These are phyloP conservation scores for Limnothrissa miodon DNA, from an alignment of 2,113 vertebrate species.

Conservation along the genomic window DNA sequence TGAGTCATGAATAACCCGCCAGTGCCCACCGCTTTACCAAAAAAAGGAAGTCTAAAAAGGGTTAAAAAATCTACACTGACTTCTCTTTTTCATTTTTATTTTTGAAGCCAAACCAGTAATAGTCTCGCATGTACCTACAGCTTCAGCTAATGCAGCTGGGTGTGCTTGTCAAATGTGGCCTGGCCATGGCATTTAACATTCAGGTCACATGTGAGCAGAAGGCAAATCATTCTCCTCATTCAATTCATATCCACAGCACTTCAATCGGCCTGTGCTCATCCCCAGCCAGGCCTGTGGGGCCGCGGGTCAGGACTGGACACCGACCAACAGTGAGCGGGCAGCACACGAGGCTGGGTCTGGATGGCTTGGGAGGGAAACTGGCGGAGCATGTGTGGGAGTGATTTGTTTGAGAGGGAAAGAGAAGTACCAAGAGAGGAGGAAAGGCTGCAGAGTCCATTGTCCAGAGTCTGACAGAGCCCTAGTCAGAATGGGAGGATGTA, in stretches of 20 bases:
- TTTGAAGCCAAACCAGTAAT: background rate
- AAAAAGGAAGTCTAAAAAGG: background rate
- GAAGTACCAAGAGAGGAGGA: too few relatives aligned
- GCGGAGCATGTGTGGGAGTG: background rate
- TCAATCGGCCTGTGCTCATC: background rate
- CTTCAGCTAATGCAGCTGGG: background rate
- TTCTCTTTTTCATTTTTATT: background rate
- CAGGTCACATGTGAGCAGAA: background rate
- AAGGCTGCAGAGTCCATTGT: background rate
- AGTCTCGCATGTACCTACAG: background rate
- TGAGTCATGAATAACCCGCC: background rate
- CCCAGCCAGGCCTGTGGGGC: background rate
- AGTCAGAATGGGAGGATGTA: background rate
- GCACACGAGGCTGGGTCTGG: background rate
- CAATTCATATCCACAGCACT: background rate
- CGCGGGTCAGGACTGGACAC: background rate
- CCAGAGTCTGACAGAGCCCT: background rate
- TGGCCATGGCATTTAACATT: background rate
- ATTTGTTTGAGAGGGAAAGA: background rate
- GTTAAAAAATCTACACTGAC: background rate
- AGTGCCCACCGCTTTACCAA: background rate
- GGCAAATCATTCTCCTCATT: slow-evolving; percentile 4
- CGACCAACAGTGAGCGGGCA: background rate
- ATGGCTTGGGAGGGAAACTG: too few relatives aligned
- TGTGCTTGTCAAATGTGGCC: background rate